Evolutionary conservation across 2,113 vertebrate species (phyloP).

Genomic region (Tetrax tetrax): DNA sequence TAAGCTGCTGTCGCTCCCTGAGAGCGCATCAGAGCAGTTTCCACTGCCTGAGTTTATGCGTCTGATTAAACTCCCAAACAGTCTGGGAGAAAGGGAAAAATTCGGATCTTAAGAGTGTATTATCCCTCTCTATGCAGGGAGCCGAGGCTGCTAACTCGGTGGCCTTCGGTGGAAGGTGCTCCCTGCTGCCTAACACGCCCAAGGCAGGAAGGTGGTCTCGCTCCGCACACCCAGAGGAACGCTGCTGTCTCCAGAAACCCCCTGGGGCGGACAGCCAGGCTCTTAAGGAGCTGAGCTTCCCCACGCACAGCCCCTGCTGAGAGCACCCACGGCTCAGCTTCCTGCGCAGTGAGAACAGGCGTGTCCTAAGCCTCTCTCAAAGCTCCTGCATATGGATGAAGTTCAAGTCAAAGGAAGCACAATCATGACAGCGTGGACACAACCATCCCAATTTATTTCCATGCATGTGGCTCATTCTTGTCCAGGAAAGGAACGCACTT

Average conservation of each 20-base stretch:
- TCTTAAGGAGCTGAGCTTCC: not conserved
- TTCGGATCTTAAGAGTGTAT: rapidly evolving
- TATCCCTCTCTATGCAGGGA: not conserved
- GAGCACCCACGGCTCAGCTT: not conserved
- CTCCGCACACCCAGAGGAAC: not conserved
- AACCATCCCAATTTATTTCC: not conserved
- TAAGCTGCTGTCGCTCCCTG: not conserved
- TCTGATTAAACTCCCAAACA: not conserved
- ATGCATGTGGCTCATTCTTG: not conserved
- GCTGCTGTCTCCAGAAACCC: rapidly evolving
- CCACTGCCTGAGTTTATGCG: not conserved
- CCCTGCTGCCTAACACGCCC: not conserved
- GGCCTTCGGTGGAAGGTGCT: not conserved
- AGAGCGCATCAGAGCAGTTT: not conserved
- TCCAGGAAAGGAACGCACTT: not conserved
- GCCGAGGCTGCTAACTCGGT: not conserved
- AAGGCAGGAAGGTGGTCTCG: not conserved
- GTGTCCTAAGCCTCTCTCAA: not conserved
- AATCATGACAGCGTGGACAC: not conserved
- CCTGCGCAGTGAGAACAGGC: not conserved
- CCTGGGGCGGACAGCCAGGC: not conserved
- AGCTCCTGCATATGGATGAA: not conserved
- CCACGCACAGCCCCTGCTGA: not conserved
- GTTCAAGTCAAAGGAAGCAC: not conserved
- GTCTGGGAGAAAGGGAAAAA: not conserved